phyloP scores from a whole-genome alignment of 1,140 invertebrate genomes.

The Anastrepha ludens region DNA sequence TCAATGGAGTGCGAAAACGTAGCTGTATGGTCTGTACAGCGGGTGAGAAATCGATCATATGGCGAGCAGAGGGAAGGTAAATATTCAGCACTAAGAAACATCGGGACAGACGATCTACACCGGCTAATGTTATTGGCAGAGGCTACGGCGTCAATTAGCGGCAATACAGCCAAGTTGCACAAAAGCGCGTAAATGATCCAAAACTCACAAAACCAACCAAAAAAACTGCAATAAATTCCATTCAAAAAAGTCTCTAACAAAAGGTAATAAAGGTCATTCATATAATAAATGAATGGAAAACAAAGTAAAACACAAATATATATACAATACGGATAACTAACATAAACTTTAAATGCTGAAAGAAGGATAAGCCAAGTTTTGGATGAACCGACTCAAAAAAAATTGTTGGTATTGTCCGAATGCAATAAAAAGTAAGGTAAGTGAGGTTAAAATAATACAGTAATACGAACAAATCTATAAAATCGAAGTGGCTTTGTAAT shows the following conservation, averaged over 20 bases:
- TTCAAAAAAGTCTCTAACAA: neutral
- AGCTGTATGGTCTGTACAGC: neutral
- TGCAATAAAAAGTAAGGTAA: neutral
- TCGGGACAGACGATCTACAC: neutral
- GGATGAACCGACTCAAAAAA: neutral
- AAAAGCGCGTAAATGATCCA: neutral
- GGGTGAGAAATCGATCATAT: neutral
- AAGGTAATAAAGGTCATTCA: slow-evolving; percentile 15
- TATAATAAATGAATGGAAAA: neutral
- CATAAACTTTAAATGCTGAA: neutral
- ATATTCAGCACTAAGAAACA: neutral
- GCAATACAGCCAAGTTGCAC: neutral
- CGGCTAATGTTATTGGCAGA: neutral
- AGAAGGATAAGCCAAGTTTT: neutral
- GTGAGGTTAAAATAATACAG: neutral
- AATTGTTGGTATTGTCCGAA: neutral
- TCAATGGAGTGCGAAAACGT: neutral
- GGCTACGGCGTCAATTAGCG: slow-evolving; percentile 28
- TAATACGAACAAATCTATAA: neutral
- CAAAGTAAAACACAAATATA: neutral
- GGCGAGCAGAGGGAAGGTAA: neutral
- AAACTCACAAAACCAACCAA: neutral
- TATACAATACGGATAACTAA: neutral
- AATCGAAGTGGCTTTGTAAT: too few relatives aligned
- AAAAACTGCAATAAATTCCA: slow-evolving; percentile 1